Evolutionary conservation across 53 echinoderm and acorn worm genomes (phyloP).

Genomic region (Henricia sp.): DNA sequence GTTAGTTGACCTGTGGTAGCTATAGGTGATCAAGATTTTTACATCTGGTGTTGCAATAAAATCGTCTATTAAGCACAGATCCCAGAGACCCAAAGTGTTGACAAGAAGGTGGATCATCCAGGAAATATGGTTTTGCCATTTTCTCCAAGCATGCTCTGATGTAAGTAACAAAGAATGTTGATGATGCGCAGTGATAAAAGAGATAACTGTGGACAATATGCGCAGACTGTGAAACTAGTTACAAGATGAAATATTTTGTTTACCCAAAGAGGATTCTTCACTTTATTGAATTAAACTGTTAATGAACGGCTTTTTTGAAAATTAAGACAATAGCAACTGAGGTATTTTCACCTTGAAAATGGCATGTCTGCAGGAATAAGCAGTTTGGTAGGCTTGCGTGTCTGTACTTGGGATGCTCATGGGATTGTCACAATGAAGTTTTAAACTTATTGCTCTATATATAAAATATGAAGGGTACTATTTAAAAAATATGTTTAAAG

Average conservation of each 20-base stretch:
- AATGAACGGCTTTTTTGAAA: neutral
- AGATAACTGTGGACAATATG: constrained; percentile 9
- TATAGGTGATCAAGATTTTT: constrained; percentile 19
- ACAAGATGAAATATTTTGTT: constrained; percentile 33
- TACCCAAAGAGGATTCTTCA: constrained; percentile 5
- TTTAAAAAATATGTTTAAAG: too few species aligned
- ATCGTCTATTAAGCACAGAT: constrained; percentile 40
- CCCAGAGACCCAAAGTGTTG: constrained; percentile 7
- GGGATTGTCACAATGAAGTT: too few species aligned
- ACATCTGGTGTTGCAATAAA: constrained; percentile 54
- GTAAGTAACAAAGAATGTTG: constrained; percentile 23
- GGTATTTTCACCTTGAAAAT: too few species aligned
- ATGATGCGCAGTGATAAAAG: constrained; percentile 1
- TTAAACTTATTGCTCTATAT: too few species aligned
- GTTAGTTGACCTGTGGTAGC: constrained; percentile 32
- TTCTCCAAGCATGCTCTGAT: too few species aligned
- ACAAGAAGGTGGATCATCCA: neutral
- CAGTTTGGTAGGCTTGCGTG: too few species aligned
- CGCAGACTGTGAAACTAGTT: constrained; percentile 14
- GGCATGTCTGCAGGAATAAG: too few species aligned
- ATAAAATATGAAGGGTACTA: too few species aligned
- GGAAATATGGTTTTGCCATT: constrained; percentile 31
- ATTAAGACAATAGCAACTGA: too few species aligned
- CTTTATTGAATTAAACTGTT: constrained; percentile 25
- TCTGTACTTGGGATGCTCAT: too few species aligned